phyloP scores from a whole-genome alignment of 2,113 vertebrate genomes.

The Chionomys nivalis region DNA sequence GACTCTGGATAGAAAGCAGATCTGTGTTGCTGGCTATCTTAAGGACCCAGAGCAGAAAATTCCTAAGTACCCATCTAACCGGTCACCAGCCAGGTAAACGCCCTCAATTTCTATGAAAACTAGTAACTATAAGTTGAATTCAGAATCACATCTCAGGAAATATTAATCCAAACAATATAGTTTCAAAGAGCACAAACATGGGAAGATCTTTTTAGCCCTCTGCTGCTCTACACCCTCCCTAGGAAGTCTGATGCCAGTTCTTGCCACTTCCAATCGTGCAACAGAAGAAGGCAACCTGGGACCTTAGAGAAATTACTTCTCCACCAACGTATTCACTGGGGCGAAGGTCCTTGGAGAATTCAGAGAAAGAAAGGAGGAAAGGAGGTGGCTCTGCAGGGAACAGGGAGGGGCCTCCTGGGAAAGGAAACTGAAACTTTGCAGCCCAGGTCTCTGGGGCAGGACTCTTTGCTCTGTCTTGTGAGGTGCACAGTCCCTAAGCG shows the following conservation, averaged over 20 bases:
- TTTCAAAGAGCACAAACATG: not conserved
- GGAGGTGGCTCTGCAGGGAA: not conserved
- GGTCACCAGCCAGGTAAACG: not conserved
- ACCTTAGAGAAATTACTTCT: fast-evolving
- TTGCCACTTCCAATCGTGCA: not conserved
- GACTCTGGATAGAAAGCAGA: not conserved
- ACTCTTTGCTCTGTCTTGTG: fast-evolving
- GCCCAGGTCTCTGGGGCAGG: too few relatives aligned
- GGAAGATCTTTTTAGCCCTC: not conserved
- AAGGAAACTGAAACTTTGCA: slow-evolving; percentile 77
- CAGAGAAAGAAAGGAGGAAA: not conserved
- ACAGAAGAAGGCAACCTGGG: too few relatives aligned
- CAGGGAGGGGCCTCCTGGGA: slow-evolving; percentile 7
- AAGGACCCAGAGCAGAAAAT: not conserved
- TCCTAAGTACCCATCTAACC: not conserved
- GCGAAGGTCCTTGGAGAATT: fast-evolving
- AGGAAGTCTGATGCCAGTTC: not conserved
- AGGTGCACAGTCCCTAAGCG: not conserved
- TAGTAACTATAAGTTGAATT: not conserved
- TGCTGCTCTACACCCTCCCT: not conserved
- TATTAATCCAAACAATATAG: not conserved
- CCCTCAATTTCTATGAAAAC: not conserved
- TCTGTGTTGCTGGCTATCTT: not conserved
- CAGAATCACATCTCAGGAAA: not conserved
- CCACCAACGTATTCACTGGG: not conserved